Base-by-base conservation (phyloP, 2,888 invertebrate species). In the Hipparchia semele region DNA sequence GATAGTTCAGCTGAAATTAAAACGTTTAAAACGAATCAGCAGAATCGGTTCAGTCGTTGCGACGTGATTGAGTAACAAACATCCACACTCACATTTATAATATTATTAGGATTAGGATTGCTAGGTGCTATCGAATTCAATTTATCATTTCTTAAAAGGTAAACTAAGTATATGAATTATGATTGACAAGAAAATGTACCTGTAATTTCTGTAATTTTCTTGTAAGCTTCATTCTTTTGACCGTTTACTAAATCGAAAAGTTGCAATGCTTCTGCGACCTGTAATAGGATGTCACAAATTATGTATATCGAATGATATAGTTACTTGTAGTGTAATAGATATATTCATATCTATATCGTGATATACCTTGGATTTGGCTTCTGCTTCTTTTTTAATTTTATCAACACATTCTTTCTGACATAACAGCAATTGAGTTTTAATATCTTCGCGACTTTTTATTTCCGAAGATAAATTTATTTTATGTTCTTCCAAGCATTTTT, bases 1-100 rank as follows among this genome's bases (percentile, higher is more conserved):
- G 86, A 80, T 53, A 95, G 84, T 87, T 96, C 95, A 73, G 94
- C 96, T 94, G 86, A 80, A 89, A 89, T 66, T 74, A 67, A 68
- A 75, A 51, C 58, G 33, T 10, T 46, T 59, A 7, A 1, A n/a
- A 6, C 23, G 60, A n/a, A n/a, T n/a, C n/a, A n/a, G n/a, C n/a
- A n/a, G n/a, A n/a, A n/a, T n/a, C n/a, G n/a, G n/a, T n/a, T n/a
- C n/a, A n/a, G n/a, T n/a, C n/a, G n/a, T n/a, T n/a, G n/a, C n/a
- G n/a, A n/a, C n/a, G n/a, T n/a, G n/a, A n/a, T n/a, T n/a, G n/a
- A n/a, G n/a, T n/a, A n/a, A n/a, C n/a, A n/a, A n/a, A n/a, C n/a
- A n/a, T n/a, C n/a, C n/a, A n/a, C n/a, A n/a, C n/a, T n/a, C n/a
- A n/a, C n/a, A n/a, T n/a, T n/a, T n/a, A n/a, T n/a, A n/a, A n/a